A percentile compares a stretch with the other conserved stretches of the same genome.
phyloP scores from a whole-genome alignment of 2,113 vertebrate genomes.

The Eudyptes chrysolophus region DNA sequence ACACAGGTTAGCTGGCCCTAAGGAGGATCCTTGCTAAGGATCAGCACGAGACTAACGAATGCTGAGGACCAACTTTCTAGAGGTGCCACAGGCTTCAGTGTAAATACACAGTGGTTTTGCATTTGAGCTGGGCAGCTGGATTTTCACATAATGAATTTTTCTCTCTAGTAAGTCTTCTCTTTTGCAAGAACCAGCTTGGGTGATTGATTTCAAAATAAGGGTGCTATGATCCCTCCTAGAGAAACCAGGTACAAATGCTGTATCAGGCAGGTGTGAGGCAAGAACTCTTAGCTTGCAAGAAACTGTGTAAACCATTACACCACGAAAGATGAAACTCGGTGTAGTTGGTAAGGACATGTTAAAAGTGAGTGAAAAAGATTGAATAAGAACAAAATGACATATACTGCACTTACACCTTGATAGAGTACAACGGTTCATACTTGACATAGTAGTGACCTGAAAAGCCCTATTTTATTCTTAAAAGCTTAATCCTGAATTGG shows the following conservation, averaged over 20 bases:
- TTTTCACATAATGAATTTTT: neutral
- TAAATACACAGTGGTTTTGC: neutral
- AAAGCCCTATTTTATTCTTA: neutral
- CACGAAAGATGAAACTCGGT: neutral
- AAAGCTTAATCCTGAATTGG: neutral
- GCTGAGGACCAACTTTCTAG: neutral
- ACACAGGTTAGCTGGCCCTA: neutral
- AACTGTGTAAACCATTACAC: neutral
- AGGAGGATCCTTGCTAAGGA: neutral
- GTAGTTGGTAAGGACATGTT: neutral
- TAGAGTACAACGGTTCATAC: neutral
- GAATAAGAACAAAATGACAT: neutral
- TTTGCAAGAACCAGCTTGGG: neutral
- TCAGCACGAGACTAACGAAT: neutral
- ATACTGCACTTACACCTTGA: neutral
- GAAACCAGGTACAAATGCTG: neutral
- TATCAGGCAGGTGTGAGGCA: neutral
- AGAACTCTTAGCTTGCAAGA: neutral
- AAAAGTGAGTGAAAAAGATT: neutral
- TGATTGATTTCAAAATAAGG: neutral
- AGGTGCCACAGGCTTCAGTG: neutral
- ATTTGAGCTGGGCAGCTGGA: neutral
- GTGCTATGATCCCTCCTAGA: neutral
- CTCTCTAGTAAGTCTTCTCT: neutral
- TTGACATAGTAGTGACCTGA: neutral